Base-by-base conservation (phyloP, 1,140 invertebrate genomes). In the Heliconius melpomene region DNA sequence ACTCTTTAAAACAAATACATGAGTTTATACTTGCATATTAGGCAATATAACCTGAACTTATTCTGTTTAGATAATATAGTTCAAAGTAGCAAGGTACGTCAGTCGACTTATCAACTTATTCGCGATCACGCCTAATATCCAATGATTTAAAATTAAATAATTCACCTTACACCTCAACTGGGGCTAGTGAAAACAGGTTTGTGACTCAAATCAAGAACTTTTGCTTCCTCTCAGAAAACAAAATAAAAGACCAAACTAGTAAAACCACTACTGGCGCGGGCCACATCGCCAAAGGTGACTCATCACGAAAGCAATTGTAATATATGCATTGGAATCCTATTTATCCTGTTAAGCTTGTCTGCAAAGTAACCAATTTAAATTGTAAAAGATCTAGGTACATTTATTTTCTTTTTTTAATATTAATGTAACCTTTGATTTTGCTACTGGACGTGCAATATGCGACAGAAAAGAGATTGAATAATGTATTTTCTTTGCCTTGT, bases 161-260 rank as follows among this genome's bases (percentile, higher is more conserved):
- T 26, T 66, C 13, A 66, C 60, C 26, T 23, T 16, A 66, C 23
- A 16, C 26, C 26, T 66, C 60, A 66, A 66, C 60, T 66, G 26
- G 23, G 60, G 26, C 60, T 66, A 66, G 23, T 46, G n/a, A 23
- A 76, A 85, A 82, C 84, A 57, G 79, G 84, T 85, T 85, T 40
- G 70, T 85, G 84, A 85, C 57, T 85, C 84, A 85, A 78, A 72
- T 74, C 71, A 60, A 46, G 23, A 72, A 78, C 54, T 76, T 70
- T 72, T 16, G 74, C 80, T 79, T 83, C 79, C 54, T 80, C 77
- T 74, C 71, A 29, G 71, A 72, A 81, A 83, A 78, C 57, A 81
- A 84, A 81, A 84, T 78, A 81, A 84, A 81, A 81, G 57, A 81
- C 20, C 50, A 73, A 79, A 83, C 75, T 81, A 83, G 77, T 57